phyloP scores from a whole-genome alignment of 2,888 invertebrate genomes.

The Drosophila nr. perissopoda region DNA sequence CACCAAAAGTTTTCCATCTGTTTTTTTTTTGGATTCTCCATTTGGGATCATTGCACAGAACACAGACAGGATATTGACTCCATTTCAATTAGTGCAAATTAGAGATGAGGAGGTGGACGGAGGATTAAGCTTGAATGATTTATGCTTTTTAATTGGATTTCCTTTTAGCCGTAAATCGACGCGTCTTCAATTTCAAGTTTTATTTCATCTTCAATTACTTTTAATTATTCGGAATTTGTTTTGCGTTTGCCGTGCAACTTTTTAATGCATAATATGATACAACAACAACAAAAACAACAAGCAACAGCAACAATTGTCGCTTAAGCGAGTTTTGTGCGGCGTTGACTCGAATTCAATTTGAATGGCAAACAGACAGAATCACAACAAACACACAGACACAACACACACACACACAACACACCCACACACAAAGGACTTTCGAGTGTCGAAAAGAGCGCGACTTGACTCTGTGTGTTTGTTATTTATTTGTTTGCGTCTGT shows the following conservation, averaged over 20 bases:
- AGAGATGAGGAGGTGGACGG: not conserved
- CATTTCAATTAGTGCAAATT: slow-evolving; percentile 51
- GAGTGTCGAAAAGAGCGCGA: slow-evolving; percentile 15
- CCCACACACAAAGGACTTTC: slow-evolving; percentile 6
- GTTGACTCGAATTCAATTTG: slow-evolving; percentile 59
- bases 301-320: slow-evolving; percentile 55
- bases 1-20: slow-evolving; percentile 27
- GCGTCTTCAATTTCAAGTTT: slow-evolving; percentile 45
- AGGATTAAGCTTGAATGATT: slow-evolving; percentile 31
- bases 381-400: slow-evolving; percentile 10
- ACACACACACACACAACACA: slow-evolving; percentile 6
- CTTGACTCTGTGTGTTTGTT: slow-evolving; percentile 29
- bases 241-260: slow-evolving; percentile 27
- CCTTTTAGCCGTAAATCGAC: slow-evolving; percentile 26
- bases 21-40: not conserved
- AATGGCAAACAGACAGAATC: slow-evolving; percentile 47
- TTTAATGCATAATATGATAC: slow-evolving; percentile 60
- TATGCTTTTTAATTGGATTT: slow-evolving; percentile 66
- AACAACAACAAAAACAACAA: slow-evolving; percentile 41
- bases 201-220: slow-evolving; percentile 64
- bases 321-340: slow-evolving; percentile 61
- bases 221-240: slow-evolving; percentile 75
- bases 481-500: slow-evolving; percentile 39
- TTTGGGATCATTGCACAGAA: slow-evolving; percentile 54
- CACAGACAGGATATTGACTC: slow-evolving; percentile 63